Percentiles rank a stretch among this genome's conserved stretches.
Conservation (phyloP, 1,140 invertebrate genomes). For the Argopecten irradians region DNA sequence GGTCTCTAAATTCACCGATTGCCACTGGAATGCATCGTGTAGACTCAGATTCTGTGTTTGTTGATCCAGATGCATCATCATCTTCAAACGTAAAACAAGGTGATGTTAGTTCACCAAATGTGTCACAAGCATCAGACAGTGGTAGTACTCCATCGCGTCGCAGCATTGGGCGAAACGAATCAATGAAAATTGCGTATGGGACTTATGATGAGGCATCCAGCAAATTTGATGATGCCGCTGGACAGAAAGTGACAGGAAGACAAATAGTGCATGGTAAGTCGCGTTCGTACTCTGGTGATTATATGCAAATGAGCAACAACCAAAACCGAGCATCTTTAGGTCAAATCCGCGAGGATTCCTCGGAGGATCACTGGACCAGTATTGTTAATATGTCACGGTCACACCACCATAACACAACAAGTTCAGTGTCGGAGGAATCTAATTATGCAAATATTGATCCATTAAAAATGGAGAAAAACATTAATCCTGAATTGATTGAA, state of each 20-base stretch:
- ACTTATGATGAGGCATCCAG: slow-evolving; percentile 65
- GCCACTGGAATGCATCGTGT: background rate
- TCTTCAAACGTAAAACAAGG: slow-evolving; percentile 19
- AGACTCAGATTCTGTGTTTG: slow-evolving; percentile 54
- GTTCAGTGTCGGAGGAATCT: slow-evolving; percentile 27
- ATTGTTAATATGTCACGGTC: slow-evolving; percentile 48
- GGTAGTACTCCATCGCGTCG: background rate
- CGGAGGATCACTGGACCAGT: slow-evolving; percentile 52
- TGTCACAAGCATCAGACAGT: slow-evolving; percentile 24
- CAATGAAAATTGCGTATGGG: slow-evolving; percentile 70
- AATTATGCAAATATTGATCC: slow-evolving; percentile 42
- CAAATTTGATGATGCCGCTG: slow-evolving; percentile 40
- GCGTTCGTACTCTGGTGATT: slow-evolving; percentile 54
- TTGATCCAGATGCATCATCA: slow-evolving; percentile 40
- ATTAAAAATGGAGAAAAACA: slow-evolving; percentile 37
- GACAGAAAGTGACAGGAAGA: slow-evolving; percentile 47
- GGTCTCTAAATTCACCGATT: slow-evolving; percentile 35
- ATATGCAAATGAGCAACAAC: slow-evolving; percentile 58
- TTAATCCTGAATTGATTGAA: slow-evolving; percentile 31
- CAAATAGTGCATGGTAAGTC: slow-evolving; percentile 49
- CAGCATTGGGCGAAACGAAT: slow-evolving; percentile 55
- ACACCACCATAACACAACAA: slow-evolving; percentile 22
- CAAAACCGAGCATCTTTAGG: slow-evolving; percentile 56
- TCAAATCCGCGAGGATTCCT: slow-evolving; percentile 65
- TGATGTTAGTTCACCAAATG: background rate